These are phyloP conservation scores for Pteronotus mesoamericanus DNA, from an alignment of 2,797 vertebrate genomes.

Conservation along the genomic window DNA sequence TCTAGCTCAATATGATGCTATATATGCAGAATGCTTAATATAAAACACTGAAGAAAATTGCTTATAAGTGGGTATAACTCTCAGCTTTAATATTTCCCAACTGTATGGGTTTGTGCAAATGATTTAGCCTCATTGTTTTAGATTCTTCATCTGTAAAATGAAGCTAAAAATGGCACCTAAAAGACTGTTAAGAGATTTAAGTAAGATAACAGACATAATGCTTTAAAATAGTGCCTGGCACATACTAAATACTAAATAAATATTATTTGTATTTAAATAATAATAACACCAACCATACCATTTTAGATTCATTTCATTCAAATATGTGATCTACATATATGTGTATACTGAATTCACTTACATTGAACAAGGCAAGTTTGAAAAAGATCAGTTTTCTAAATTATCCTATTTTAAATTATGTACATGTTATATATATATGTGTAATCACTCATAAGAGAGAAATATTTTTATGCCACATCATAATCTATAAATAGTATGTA, in stretches of 20 bases:
- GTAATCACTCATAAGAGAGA: neutral
- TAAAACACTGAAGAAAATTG: neutral
- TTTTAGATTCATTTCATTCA: neutral
- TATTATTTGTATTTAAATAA: neutral
- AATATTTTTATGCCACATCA: neutral
- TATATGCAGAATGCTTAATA: neutral
- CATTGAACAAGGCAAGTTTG: neutral
- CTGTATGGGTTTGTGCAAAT: neutral
- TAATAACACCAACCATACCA: neutral
- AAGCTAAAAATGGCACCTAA: neutral
- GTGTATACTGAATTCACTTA: neutral
- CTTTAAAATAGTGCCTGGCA: neutral
- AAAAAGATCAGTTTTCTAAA: neutral
- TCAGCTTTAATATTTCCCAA: neutral
- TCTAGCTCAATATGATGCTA: neutral
- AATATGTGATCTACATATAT: neutral
- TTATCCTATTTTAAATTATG: neutral
- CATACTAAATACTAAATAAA: neutral
- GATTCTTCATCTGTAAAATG: neutral
- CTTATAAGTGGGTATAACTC: neutral
- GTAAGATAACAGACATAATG: neutral
- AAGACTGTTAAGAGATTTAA: slow-evolving; percentile 20
- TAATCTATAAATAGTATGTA: neutral
- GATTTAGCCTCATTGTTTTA: neutral
- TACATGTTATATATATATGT: neutral